Base-by-base conservation (phyloP, 2,797 vertebrate genomes). In the Chelmon rostratus region DNA sequence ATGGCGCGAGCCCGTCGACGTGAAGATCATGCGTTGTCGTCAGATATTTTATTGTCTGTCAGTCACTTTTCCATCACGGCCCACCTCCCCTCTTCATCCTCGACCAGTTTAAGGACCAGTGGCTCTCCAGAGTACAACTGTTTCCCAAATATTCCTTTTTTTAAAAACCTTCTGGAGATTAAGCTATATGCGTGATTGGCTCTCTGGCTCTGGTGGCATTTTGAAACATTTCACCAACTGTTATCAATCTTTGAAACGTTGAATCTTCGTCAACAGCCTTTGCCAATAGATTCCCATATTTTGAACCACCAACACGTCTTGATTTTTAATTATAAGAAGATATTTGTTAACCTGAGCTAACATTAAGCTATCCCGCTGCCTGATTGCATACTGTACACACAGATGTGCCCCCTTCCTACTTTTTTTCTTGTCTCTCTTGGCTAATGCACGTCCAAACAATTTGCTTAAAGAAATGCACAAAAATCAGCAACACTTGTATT, bases 51-150 rank as follows among this genome's bases (percentile, higher is more conserved):
- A 72, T 77, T 85, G 83, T 90, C 46, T 86, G 84, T 90, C 76
- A 59, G 76, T 88, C 76, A 76, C 50, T 70, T 83, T 66, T 73
- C 40, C 69, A 83, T 82, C 50, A 69, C 2, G 8, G 63, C 31
- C 63, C 46, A 84, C 83, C 37, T 56, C 82, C 86, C 71, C 76
- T 90, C 79, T 79, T 85, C 47, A 80, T 80, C 69, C 44, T 73
- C 1, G 6, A 71, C 37, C 57, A 65, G 19, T 57, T 82, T 46
- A 68, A 47, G 37, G 73, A 76, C 35, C 70, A 78, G 49, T 70
- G 73, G 25, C 78, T 82, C 63, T 80, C 56, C 68, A 84, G 61
- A 89, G 68, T 84, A 47, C 12, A 70, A 42, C 44, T 2, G 18
- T 8, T 18, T 42, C 6, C 19, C 9, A 12, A 69, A 72, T 47